Evolutionary conservation across 2,888 invertebrate species (phyloP), one percentile per base, ranked within the genome.

Genomic region (Pachymerium ferrugineum): DNA sequence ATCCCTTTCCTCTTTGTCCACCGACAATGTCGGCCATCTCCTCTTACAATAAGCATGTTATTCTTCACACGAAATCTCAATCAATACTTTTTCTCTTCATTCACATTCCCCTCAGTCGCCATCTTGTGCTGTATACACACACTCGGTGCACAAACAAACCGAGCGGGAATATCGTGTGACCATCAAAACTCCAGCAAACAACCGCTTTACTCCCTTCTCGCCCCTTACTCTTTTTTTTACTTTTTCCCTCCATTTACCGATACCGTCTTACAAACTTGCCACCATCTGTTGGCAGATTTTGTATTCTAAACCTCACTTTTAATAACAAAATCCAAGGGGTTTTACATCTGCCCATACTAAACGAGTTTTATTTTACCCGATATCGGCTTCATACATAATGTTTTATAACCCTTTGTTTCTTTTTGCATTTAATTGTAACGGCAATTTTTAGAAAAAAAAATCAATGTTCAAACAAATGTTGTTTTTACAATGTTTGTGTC

Each of bases 251-350:
- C 47, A 47, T 47, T 47, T 19, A 47, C 47, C 47, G 47, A 47
- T 47, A 47, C 47, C 22, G 16, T 47, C 19, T 22, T 22, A 22
- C 47, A 5, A 19, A 47, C 47, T 47, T 47, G 19, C 47, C 47
- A 22, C 47, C 47, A 47, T 47, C 47, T 47, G 47, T 47, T 47
- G 19, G 10, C 47, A 16, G 22, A 47, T 47, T 47, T 47, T 10
- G 47, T 47, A 47, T 47, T 47, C 47, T 47, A 47, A 47, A 47
- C 47, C 47, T 47, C 47, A 47, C 47, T 47, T 47, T 47, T 47
- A 47, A 47, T 47, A 47, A 47, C 47, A 47, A 47, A 47, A 47
- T 47, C 47, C 47, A 10, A 8, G 10, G n/a, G 22, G 19, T 47
- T 47, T 47, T 47, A 47, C 47, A 47, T 47, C 47, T 22, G 16